These are phyloP conservation scores for Loripinus fragilis DNA, from an alignment of 2,888 invertebrate genomes.

Conservation along the genomic window DNA sequence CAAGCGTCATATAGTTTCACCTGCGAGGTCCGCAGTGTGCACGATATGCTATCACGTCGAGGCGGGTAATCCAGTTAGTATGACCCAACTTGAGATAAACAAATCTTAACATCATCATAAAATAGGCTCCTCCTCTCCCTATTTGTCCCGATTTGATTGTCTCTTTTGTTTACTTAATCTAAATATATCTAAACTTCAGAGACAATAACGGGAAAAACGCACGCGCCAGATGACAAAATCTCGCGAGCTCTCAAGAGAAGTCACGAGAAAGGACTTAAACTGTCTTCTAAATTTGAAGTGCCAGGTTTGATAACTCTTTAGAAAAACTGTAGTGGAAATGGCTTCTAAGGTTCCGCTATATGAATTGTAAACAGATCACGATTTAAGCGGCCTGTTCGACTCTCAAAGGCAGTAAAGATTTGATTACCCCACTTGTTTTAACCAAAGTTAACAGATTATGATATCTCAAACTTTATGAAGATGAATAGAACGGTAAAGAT, in stretches of 20 bases:
- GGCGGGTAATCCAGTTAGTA: not conserved
- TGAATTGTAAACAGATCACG: constrained; percentile 11
- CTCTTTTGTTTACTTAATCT: constrained; percentile 9
- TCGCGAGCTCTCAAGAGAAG: constrained; percentile 49
- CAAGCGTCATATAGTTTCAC: constrained; percentile 2
- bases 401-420: not conserved
- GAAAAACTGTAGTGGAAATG: not conserved
- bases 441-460: too few species aligned
- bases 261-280: constrained; percentile 37
- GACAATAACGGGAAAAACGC: constrained; percentile 37
- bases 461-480: too few species aligned
- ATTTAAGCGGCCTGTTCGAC: not conserved
- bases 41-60: not conserved
- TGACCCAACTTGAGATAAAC: not conserved
- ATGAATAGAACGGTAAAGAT: too few species aligned
- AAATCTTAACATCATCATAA: constrained; percentile 14
- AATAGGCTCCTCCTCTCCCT: not conserved
- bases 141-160: constrained; percentile 15
- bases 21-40: constrained; percentile 12
- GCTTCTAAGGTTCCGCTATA: constrained; percentile 7
- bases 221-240: constrained; percentile 63
- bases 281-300: constrained; percentile 26
- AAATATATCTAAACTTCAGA: constrained; percentile 16
- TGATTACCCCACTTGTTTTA: not conserved
- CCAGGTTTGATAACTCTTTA: constrained; percentile 9